Evolutionary conservation across 2,888 invertebrate genomes (phyloP).

Genomic region (Hesperia comma): DNA sequence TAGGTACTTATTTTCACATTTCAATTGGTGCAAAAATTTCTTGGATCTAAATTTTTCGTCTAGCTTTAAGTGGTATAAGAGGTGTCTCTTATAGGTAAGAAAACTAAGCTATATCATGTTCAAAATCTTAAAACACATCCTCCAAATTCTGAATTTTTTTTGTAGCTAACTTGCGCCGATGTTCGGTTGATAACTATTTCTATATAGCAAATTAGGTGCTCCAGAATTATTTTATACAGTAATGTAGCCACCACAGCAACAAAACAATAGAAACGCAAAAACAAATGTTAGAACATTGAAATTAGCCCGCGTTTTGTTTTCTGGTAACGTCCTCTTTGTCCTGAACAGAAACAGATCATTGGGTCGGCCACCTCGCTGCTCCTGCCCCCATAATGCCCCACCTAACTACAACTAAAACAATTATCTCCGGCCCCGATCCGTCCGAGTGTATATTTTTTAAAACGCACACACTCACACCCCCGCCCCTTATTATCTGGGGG

Average conservation of each 20-base stretch:
- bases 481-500: constrained; percentile 75
- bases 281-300: background rate
- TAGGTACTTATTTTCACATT: too few relatives aligned
- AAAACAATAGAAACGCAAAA: background rate
- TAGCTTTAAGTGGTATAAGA: too few relatives aligned
- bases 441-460: constrained; percentile 46
- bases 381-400: constrained; percentile 1
- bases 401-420: constrained; percentile 36
- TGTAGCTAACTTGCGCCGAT: too few relatives aligned
- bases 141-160: too few relatives aligned
- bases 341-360: constrained; percentile 17
- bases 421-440: constrained; percentile 30
- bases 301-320: background rate
- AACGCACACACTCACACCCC: constrained; percentile 67
- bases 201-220: too few relatives aligned
- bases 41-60: too few relatives aligned
- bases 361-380: constrained; percentile 15
- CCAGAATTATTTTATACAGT: background rate
- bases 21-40: too few relatives aligned
- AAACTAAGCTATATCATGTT: too few relatives aligned
- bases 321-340: constrained; percentile 12
- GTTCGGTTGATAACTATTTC: too few relatives aligned
- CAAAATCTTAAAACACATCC: too few relatives aligned
- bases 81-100: too few relatives aligned
- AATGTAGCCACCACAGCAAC: background rate